A percentile compares a stretch with the other conserved stretches of the same genome.
These are phyloP conservation scores for Perca flavescens DNA, from an alignment of 2,113 vertebrate species.

Conservation along the genomic window DNA sequence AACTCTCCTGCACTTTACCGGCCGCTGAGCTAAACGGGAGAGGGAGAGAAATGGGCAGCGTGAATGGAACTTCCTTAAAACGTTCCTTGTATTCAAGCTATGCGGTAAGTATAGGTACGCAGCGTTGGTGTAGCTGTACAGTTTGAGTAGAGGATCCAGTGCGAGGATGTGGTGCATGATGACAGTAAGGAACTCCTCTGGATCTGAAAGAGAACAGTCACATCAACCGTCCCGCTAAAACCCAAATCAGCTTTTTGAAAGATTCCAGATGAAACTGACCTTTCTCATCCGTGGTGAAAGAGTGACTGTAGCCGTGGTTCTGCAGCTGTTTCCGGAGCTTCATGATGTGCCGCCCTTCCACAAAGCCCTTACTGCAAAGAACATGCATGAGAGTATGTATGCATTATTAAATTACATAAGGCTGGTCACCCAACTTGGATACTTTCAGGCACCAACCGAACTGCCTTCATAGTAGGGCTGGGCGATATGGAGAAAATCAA, in stretches of 20 bases:
- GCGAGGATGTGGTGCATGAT: slow-evolving; percentile 90
- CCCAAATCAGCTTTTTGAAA: neutral
- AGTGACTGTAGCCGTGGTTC: slow-evolving; percentile 85
- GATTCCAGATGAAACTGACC: slow-evolving; percentile 72
- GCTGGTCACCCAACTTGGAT: too few relatives aligned
- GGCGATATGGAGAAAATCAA: too few relatives aligned
- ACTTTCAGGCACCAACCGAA: too few relatives aligned
- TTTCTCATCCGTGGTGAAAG: slow-evolving; percentile 93
- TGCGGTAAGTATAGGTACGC: neutral
- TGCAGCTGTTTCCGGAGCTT: slow-evolving; percentile 89
- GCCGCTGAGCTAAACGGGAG: slow-evolving; percentile 70
- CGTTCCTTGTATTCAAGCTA: neutral
- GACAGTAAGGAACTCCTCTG: slow-evolving; percentile 92
- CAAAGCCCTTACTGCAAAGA: slow-evolving; percentile 87
- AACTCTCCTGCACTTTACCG: slow-evolving; percentile 87
- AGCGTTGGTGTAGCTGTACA: slow-evolving; percentile 74
- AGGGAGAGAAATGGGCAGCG: neutral
- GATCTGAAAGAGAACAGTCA: slow-evolving; percentile 83
- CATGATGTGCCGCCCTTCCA: slow-evolving; percentile 86
- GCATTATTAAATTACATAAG: neutral
- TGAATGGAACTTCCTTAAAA: neutral
- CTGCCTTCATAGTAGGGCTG: too few relatives aligned
- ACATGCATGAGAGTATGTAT: neutral
- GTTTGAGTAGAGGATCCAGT: slow-evolving; percentile 89
- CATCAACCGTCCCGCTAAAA: neutral